Conservation (phyloP, 2,888 invertebrate species). For the Gonocerus acuteangulatus region DNA sequence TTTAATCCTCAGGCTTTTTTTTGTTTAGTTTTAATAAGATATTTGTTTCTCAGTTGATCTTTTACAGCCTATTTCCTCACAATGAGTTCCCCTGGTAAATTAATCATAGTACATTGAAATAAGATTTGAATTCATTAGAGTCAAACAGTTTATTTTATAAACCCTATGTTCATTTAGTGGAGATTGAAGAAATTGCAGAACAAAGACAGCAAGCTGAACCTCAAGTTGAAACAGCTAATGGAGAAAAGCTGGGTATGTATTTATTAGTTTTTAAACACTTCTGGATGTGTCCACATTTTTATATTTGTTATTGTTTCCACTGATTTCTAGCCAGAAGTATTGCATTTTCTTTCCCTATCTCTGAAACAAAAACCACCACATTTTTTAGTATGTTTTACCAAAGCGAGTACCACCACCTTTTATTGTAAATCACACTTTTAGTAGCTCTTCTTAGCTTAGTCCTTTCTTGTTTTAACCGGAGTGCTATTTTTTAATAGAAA, state of each 20-base stretch:
- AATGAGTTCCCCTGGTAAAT: background rate
- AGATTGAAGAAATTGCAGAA: background rate
- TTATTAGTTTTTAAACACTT: background rate
- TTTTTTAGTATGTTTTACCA: no score
- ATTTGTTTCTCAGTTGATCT: background rate
- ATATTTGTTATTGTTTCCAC: no score
- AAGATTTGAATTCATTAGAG: background rate
- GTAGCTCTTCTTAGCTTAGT: no score
- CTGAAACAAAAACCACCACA: no score
- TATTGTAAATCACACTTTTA: no score
- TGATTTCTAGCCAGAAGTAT: no score
- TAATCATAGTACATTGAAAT: background rate
- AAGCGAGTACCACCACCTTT: no score
- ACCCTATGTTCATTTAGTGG: background rate
- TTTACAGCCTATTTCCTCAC: no score
- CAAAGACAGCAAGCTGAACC: background rate
- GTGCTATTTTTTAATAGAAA: no score
- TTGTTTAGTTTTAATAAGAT: background rate
- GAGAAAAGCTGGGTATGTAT: background rate
- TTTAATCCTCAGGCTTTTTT: background rate
- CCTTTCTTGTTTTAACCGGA: no score
- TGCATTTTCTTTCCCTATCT: no score
- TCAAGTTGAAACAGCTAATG: background rate
- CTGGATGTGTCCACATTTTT: no score
- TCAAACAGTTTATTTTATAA: background rate